Conservation (phyloP, 1,140 invertebrate genomes). For the Notospermus geniculatus region DNA sequence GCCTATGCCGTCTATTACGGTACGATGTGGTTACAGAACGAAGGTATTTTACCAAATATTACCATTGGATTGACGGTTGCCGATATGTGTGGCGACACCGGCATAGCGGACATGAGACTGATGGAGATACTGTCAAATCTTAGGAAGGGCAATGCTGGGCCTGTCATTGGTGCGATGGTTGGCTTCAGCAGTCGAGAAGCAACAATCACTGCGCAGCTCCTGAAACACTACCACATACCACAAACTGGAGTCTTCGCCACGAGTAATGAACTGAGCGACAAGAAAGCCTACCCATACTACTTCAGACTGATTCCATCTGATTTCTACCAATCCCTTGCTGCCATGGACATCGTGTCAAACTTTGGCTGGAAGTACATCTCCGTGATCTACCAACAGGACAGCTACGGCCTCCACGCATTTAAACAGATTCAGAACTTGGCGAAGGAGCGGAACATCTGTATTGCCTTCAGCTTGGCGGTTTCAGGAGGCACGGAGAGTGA, state of each 20-base stretch:
- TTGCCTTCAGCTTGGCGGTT: too few relatives aligned
- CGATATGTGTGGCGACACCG: constrained; percentile 58
- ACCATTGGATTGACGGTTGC: too few relatives aligned
- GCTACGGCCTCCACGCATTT: constrained; percentile 63
- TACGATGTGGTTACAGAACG: too few relatives aligned
- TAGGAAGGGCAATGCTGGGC: too few relatives aligned
- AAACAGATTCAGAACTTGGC: too few relatives aligned
- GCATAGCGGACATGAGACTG: constrained; percentile 73
- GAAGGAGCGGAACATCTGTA: too few relatives aligned
- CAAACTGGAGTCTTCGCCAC: constrained; percentile 77
- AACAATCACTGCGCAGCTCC: too few relatives aligned
- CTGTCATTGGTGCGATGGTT: too few relatives aligned
- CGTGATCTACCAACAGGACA: constrained; percentile 67
- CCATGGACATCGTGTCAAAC: constrained; percentile 64
- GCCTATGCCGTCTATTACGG: too few relatives aligned
- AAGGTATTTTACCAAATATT: too few relatives aligned
- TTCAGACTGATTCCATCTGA: constrained; percentile 28
- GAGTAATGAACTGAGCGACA: constrained; percentile 52
- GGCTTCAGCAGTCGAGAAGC: too few relatives aligned
- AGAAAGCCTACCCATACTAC: constrained; percentile 28
- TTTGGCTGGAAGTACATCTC: constrained; percentile 71
- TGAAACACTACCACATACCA: constrained; percentile 42
- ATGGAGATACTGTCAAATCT: constrained; percentile 73
- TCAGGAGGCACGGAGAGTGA: too few relatives aligned
- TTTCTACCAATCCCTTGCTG: constrained; percentile 63